These are phyloP conservation scores for Psephotus haematonotus DNA, from an alignment of 2,113 vertebrate species.

Conservation along the genomic window DNA sequence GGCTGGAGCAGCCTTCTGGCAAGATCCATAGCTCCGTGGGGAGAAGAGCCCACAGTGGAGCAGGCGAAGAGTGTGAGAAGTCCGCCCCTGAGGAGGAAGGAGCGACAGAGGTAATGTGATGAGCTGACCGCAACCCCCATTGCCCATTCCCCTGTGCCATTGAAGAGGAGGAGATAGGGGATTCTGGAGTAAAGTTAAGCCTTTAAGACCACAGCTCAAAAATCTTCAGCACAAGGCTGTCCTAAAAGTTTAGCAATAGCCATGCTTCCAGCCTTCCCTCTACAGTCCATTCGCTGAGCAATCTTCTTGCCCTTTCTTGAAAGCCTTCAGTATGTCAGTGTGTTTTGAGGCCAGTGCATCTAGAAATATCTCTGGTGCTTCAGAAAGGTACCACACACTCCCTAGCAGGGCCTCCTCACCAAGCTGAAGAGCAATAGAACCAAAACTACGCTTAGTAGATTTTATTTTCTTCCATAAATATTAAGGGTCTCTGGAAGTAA, in stretches of 20 bases:
- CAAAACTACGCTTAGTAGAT: not conserved
- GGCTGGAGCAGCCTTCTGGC: not conserved
- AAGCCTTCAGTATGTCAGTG: not conserved
- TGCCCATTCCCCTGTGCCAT: not conserved
- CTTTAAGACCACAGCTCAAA: not conserved
- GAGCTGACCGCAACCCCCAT: not conserved
- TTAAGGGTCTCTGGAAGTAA: not conserved
- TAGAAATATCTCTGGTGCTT: not conserved
- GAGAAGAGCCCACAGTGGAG: not conserved
- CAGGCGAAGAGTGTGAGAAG: not conserved
- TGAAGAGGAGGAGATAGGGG: not conserved
- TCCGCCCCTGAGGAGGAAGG: not conserved
- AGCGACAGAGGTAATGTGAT: not conserved
- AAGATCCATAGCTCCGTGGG: not conserved
- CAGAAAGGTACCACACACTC: not conserved
- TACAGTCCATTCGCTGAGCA: not conserved
- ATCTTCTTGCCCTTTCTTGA: not conserved
- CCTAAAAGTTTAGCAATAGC: not conserved
- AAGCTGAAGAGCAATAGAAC: not conserved
- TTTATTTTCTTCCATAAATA: not conserved
- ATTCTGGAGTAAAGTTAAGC: not conserved
- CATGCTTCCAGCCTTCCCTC: not conserved
- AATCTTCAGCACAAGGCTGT: not conserved
- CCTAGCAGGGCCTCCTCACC: not conserved
- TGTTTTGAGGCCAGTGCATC: not conserved